Evolutionary conservation across 2,888 invertebrate species (phyloP).

Genomic region (Ochlodes sylvanus): DNA sequence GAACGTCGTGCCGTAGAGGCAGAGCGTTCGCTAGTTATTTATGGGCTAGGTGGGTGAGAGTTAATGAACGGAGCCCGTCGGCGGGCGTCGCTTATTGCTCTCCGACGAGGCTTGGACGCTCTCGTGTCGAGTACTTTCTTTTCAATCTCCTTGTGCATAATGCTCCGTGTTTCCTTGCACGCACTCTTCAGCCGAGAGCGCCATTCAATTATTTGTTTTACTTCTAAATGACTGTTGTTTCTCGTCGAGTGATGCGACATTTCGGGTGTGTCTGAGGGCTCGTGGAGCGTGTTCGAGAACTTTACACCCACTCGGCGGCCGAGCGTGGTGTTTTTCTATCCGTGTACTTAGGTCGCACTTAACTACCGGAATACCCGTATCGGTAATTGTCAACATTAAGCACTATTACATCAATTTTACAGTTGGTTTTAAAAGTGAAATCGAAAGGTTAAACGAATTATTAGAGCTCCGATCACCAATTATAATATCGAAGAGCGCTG

Average conservation of each 20-base stretch:
- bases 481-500: slow-evolving; percentile 30
- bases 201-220: slow-evolving; percentile 79
- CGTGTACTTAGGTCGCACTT: slow-evolving; percentile 29
- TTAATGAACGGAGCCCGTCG: slow-evolving; percentile 74
- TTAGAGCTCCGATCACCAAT: not conserved
- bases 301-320: slow-evolving; percentile 68
- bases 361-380: slow-evolving; percentile 35
- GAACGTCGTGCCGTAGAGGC: slow-evolving; percentile 54
- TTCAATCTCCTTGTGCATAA: slow-evolving; percentile 82
- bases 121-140: slow-evolving; percentile 79
- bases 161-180: slow-evolving; percentile 74
- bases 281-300: slow-evolving; percentile 58
- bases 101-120: slow-evolving; percentile 75
- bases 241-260: slow-evolving; percentile 63
- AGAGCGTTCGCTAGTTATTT: slow-evolving; percentile 64
- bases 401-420: not conserved
- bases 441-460: slow-evolving; percentile 5
- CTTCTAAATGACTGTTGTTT: slow-evolving; percentile 73
- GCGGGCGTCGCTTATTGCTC: slow-evolving; percentile 80
- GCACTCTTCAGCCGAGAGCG: slow-evolving; percentile 70
- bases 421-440: slow-evolving; percentile 11
- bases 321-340: slow-evolving; percentile 58
- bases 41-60: slow-evolving; percentile 72
- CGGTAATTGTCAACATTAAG: slow-evolving; percentile 18
- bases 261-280: slow-evolving; percentile 70